Base-by-base conservation (phyloP, 2,797 vertebrate genomes). In the Leucoraja ocellata region DNA sequence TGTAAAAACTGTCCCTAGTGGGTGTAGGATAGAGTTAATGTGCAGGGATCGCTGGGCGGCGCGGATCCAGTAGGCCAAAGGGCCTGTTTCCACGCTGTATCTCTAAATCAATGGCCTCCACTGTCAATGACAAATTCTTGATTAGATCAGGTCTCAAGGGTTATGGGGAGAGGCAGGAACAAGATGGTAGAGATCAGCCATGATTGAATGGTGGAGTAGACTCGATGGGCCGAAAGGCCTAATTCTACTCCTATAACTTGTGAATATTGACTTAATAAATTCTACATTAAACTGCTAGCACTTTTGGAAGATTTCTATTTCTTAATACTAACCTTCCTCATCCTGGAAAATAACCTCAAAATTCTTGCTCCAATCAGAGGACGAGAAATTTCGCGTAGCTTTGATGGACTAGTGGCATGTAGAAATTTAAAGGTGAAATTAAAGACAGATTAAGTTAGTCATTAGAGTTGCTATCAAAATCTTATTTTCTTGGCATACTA, bases 361-460 rank as follows among this genome's bases (percentile, higher is more conserved):
- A 96, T 98, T 99, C 96, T 99, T 99, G 96, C 98, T 98, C 99
- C 99, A 99, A 95, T 99, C 99, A 28, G 98, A 99, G 95, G 98
- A 97, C 0, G 99, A 99, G 96, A 99, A 99, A 96, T 98, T 99
- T 93, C 98, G 96, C 54, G 98, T 98, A 94, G 97, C 98, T 96
- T 99, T 99, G 93, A 99, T 95, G 94, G 99, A 99, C 99, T 99
- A 93, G 32, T 93, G 90, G 36, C 5, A 6, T 46, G 25, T 21
- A 78, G 58, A 77, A 61, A 90, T 86, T n/a, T 36, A 32, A 90
- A 73, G 61, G 4, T 54, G 28, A 74, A 76, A 36, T 91, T 13
- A 28, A 58, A 93, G 71, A 61, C 14, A 93, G 76, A 91, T 4
- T 4, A 73, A 58, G 71, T 76, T 92, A 58, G 3, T 14, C 39